phyloP scores from a whole-genome alignment of 2,113 vertebrate genomes.

The Camelus dromedarius region DNA sequence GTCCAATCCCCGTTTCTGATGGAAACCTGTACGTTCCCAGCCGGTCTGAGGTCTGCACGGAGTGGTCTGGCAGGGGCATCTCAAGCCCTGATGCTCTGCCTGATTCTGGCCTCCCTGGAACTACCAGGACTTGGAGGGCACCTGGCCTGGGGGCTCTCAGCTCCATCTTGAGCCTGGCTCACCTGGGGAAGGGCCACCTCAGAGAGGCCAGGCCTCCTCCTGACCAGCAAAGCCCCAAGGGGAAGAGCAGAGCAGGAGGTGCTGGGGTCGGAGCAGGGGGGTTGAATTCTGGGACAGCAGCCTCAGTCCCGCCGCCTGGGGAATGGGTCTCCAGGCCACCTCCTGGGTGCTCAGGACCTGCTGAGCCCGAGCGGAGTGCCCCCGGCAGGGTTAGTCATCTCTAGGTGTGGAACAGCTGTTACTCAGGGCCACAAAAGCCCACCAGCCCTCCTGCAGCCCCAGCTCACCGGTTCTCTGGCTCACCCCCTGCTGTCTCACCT shows the following conservation, averaged over 20 bases:
- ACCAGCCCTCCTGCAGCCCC: neutral
- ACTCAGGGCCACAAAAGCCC: neutral
- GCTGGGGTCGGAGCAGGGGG: neutral
- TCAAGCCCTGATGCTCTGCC: neutral
- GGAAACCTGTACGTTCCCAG: too few species aligned
- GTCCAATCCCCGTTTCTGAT: neutral
- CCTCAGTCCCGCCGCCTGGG: neutral
- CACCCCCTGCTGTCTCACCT: too few species aligned
- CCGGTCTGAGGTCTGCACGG: rapidly evolving
- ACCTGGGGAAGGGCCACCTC: neutral
- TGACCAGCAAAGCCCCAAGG: too few species aligned
- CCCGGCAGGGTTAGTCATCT: neutral
- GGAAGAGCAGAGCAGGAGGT: neutral
- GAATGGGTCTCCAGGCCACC: neutral
- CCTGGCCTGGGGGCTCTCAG: neutral
- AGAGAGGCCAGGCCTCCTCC: neutral
- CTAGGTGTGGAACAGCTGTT: too few species aligned
- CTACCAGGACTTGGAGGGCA: rapidly evolving
- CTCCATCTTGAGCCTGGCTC: neutral
- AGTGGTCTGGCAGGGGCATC: rapidly evolving
- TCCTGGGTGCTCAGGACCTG: neutral
- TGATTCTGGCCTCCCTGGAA: too few species aligned
- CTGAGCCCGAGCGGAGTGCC: neutral
- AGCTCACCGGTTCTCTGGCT: too few species aligned
- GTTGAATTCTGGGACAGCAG: neutral